Evolutionary conservation across 2,113 vertebrate genomes (phyloP).

Genomic region (Oncorhynchus keta): DNA sequence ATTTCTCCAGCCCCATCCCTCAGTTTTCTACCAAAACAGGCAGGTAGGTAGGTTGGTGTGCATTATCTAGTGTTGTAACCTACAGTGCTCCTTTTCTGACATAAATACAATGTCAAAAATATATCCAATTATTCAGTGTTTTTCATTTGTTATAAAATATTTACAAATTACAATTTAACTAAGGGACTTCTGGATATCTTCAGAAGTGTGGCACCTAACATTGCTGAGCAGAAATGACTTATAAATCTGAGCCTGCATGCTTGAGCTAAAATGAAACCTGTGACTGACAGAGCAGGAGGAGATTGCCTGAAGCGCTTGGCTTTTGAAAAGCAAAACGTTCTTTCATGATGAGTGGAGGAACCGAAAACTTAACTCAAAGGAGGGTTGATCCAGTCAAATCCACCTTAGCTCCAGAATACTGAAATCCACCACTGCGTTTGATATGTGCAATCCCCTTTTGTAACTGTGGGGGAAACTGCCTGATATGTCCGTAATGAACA

Average conservation of each 20-base stretch:
- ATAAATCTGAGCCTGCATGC: neutral
- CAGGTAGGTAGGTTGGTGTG: neutral
- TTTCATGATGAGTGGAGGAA: neutral
- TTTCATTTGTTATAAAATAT: slow-evolving; percentile 52
- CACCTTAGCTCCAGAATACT: neutral
- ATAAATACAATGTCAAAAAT: slow-evolving; percentile 57
- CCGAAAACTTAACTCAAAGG: neutral
- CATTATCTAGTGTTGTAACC: slow-evolving; percentile 21
- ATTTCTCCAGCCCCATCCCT: too few relatives aligned
- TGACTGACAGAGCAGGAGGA: neutral
- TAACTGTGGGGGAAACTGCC: neutral
- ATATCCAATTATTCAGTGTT: slow-evolving; percentile 42
- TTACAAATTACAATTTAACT: slow-evolving; percentile 52
- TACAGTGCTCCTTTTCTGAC: slow-evolving; percentile 16
- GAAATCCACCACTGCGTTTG: neutral
- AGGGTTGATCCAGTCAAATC: neutral
- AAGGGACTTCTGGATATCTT: slow-evolving; percentile 7
- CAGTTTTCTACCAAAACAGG: too few relatives aligned
- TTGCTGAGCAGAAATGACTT: slow-evolving; percentile 2
- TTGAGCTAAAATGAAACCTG: neutral
- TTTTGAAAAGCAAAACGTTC: slow-evolving; percentile 12
- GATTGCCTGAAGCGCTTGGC: neutral
- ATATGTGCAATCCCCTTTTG: neutral
- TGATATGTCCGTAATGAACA: slow-evolving; percentile 11
- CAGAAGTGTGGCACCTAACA: slow-evolving; percentile 2